Conservation (phyloP, 2,888 invertebrate species). For the Drosophila buzzatii region DNA sequence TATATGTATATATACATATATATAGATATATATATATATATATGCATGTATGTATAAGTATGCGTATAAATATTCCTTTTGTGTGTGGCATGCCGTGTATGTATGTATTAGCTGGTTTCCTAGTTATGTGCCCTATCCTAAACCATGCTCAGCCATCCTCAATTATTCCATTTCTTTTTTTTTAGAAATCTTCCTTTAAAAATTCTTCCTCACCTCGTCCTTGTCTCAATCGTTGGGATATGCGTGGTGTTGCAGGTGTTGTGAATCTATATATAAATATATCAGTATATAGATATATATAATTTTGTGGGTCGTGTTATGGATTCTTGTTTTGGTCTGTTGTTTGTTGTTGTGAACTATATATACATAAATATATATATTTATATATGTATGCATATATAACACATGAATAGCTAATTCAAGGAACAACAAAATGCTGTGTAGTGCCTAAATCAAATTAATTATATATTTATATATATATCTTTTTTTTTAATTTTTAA, state of each 20-base stretch:
- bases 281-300: background rate
- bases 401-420: constrained; percentile 35
- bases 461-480: background rate
- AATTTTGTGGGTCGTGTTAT: constrained; percentile 47
- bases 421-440: constrained; percentile 59
- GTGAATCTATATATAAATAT: constrained; percentile 28
- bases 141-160: background rate
- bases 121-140: constrained; percentile 27
- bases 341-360: constrained; percentile 11
- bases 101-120: constrained; percentile 29
- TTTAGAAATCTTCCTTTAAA: background rate
- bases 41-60: background rate
- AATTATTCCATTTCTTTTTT: background rate
- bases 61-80: constrained; percentile 26
- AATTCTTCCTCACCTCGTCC: constrained; percentile 11
- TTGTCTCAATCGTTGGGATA: constrained; percentile 78
- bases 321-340: constrained; percentile 41
- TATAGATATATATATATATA: background rate
- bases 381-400: background rate
- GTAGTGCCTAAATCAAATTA: constrained; percentile 34
- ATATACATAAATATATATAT: background rate
- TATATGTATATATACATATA: constrained; percentile 28
- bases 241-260: constrained; percentile 76
- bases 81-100: constrained; percentile 35
- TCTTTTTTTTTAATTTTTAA: constrained; percentile 11